These are phyloP conservation scores for Leguminivora glycinivorella DNA, from an alignment of 1,140 invertebrate species.

Conservation along the genomic window DNA sequence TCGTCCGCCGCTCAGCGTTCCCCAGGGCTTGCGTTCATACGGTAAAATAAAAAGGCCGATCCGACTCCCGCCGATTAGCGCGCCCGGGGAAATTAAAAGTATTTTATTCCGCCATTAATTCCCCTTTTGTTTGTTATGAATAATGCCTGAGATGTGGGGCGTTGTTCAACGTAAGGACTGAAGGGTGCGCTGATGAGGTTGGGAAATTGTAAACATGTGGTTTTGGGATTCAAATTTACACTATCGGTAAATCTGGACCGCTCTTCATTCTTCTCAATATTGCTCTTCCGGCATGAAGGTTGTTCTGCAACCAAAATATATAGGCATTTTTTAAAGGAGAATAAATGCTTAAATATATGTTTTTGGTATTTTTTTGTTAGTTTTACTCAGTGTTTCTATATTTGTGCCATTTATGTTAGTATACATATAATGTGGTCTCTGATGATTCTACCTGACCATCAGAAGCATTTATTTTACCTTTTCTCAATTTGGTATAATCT, in stretches of 20 bases:
- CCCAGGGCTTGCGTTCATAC: conserved; percentile 76
- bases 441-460: neutral
- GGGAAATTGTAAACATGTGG: neutral
- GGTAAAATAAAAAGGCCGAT: conserved; percentile 78
- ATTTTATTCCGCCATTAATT: conserved; percentile 77
- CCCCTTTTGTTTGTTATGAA: conserved; percentile 73
- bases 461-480: neutral
- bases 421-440: too few relatives aligned
- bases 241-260: neutral
- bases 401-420: too few relatives aligned
- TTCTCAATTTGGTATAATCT: neutral
- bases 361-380: too few relatives aligned
- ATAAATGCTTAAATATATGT: too few relatives aligned
- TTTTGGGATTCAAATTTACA: neutral
- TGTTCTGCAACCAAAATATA: neutral
- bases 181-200: neutral
- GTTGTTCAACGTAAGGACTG: conserved; percentile 1
- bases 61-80: conserved; percentile 74
- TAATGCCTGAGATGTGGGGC: conserved; percentile 53
- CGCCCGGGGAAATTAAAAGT: conserved; percentile 78
- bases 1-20: conserved; percentile 47
- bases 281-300: neutral
- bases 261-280: neutral
- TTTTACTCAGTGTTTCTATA: too few relatives aligned
- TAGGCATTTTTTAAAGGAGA: too few relatives aligned